Conservation (phyloP, 1,140 invertebrate genomes). For the Oryzaephilus surinamensis region DNA sequence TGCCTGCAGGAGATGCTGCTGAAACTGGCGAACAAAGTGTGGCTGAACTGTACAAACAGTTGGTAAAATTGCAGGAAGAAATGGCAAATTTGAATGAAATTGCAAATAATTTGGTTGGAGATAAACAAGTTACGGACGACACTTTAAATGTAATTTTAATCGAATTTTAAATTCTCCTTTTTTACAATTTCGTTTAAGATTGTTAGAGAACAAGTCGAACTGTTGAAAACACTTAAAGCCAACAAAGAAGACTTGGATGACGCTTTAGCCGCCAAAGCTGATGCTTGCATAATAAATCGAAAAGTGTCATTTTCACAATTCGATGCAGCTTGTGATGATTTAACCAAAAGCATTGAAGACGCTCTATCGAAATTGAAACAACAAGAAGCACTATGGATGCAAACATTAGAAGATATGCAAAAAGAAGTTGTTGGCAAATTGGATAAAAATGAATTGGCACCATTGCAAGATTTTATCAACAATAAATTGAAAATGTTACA, state of each 20-base stretch:
- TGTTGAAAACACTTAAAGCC: slow-evolving; percentile 41
- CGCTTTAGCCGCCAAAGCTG: slow-evolving; percentile 57
- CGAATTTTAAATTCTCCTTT: background rate
- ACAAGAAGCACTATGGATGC: slow-evolving; percentile 39
- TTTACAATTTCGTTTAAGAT: slow-evolving; percentile 13
- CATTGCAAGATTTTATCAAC: slow-evolving; percentile 54
- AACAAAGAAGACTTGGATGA: slow-evolving; percentile 54
- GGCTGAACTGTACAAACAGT: too few relatives aligned
- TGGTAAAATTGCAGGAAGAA: slow-evolving; percentile 35
- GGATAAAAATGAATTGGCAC: slow-evolving; percentile 52
- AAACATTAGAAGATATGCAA: slow-evolving; percentile 53
- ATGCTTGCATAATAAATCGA: slow-evolving; percentile 48
- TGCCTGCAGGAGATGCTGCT: slow-evolving; percentile 4
- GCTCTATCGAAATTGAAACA: slow-evolving; percentile 47
- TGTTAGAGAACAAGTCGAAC: slow-evolving; percentile 31
- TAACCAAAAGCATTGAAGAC: slow-evolving; percentile 49
- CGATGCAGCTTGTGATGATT: slow-evolving; percentile 49
- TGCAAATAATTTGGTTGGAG: slow-evolving; percentile 29
- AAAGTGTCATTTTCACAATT: slow-evolving; percentile 62
- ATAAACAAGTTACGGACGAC: slow-evolving; percentile 26
- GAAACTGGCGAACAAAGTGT: slow-evolving; percentile 1
- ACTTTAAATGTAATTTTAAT: slow-evolving; percentile 19
- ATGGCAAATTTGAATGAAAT: slow-evolving; percentile 32
- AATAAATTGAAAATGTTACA: slow-evolving; percentile 49
- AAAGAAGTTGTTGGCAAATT: slow-evolving; percentile 54